phyloP scores from a whole-genome alignment of 2,797 vertebrate genomes.

The Arrhamphus sclerolepis region DNA sequence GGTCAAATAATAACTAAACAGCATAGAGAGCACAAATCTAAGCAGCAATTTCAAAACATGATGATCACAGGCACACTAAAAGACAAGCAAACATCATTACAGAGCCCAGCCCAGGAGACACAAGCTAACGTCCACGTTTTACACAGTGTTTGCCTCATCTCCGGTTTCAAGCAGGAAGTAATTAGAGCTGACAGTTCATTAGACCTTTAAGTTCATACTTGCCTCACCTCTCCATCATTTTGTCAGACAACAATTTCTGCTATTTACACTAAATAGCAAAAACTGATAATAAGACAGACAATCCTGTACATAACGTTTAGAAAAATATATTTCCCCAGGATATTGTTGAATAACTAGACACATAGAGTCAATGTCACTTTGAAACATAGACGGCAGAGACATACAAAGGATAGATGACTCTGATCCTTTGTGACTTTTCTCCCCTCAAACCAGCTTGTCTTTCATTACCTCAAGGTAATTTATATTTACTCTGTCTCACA shows the following conservation, averaged over 20 bases:
- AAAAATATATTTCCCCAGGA: slow-evolving; percentile 24
- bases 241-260: slow-evolving; percentile 70
- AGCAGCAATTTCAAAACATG: slow-evolving; percentile 21
- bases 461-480: slow-evolving; percentile 34
- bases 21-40: slow-evolving; percentile 16
- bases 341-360: slow-evolving; percentile 44
- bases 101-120: slow-evolving; percentile 15
- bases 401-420: slow-evolving; percentile 41
- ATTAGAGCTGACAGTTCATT: slow-evolving; percentile 73
- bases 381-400: slow-evolving; percentile 50
- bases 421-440: slow-evolving; percentile 29
- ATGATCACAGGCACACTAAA: slow-evolving; percentile 24
- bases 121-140: slow-evolving; percentile 37
- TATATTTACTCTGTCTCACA: slow-evolving; percentile 19
- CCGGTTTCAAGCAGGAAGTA: slow-evolving; percentile 73
- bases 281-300: slow-evolving; percentile 42
- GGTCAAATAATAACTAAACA: slow-evolving; percentile 23
- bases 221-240: slow-evolving; percentile 73
- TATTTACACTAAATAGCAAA: slow-evolving; percentile 58
- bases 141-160: slow-evolving; percentile 48
- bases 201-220: slow-evolving; percentile 66
- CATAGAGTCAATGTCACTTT: slow-evolving; percentile 65
- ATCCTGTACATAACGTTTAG: slow-evolving; percentile 35
- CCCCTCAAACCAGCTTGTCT: slow-evolving; percentile 28
- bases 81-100: slow-evolving; percentile 38